Conservation (phyloP, 2,888 invertebrate genomes). For the Apoda limacodes region DNA sequence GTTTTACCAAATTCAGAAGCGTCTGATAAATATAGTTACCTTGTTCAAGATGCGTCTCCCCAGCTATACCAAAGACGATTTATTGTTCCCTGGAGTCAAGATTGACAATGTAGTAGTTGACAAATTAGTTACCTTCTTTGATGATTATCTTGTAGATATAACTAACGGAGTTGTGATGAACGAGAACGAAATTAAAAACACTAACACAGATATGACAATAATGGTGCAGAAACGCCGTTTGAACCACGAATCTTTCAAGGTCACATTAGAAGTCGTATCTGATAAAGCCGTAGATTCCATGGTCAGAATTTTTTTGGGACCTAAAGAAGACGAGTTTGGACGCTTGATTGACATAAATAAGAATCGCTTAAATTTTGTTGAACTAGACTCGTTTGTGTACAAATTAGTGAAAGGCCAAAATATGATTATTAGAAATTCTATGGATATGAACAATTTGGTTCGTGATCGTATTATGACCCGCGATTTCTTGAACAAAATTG, state of each 20-base stretch:
- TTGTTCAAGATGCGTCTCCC: conserved; percentile 71
- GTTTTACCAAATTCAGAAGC: conserved; percentile 76
- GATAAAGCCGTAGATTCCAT: conserved; percentile 70
- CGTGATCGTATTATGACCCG: conserved; percentile 75
- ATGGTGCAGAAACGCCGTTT: conserved; percentile 71
- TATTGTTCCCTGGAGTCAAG: conserved; percentile 72
- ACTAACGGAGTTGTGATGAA: conserved; percentile 68
- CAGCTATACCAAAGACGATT: conserved; percentile 71
- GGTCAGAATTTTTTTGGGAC: conserved; percentile 77
- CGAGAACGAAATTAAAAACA: conserved; percentile 55
- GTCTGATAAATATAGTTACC: conserved; percentile 64
- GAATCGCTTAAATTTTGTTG: conserved; percentile 73
- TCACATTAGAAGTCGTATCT: conserved; percentile 67
- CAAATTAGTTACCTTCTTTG: conserved; percentile 76
- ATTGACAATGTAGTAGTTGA: conserved; percentile 73
- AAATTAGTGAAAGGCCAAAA: conserved; percentile 74
- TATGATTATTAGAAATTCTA: conserved; percentile 70
- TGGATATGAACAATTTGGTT: conserved; percentile 73
- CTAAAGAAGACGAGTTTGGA: conserved; percentile 72
- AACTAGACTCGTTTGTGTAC: conserved; percentile 72
- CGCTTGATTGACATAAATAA: conserved; percentile 65
- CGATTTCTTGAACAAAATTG: conserved; percentile 72
- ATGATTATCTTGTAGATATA: conserved; percentile 73
- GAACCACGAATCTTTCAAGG: conserved; percentile 73
- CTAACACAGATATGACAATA: conserved; percentile 55